phyloP scores from a whole-genome alignment of 2,113 vertebrate genomes.

The Origma solitaria region DNA sequence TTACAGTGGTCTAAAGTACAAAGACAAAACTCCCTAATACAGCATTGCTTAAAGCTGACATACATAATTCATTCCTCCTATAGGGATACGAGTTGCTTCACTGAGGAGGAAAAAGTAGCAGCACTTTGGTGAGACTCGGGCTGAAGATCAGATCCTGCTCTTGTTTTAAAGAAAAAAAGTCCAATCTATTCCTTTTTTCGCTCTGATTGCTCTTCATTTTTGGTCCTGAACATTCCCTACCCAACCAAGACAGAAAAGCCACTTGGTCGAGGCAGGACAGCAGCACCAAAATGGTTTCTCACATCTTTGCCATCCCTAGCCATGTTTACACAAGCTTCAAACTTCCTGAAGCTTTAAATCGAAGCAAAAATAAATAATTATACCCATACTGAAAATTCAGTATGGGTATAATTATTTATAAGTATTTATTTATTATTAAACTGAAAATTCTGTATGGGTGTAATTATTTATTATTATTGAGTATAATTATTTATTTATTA shows the following conservation, averaged over 20 bases:
- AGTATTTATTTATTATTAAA: too few species aligned
- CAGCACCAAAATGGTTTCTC: background rate
- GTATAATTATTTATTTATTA: too few species aligned
- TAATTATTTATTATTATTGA: too few species aligned
- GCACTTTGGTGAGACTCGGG: background rate
- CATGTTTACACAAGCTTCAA: background rate
- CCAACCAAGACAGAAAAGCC: background rate
- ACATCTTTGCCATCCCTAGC: background rate
- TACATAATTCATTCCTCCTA: conserved; percentile 1
- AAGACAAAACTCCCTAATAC: background rate
- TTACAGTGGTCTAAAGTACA: conserved; percentile 7
- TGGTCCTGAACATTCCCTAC: background rate
- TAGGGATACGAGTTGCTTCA: background rate
- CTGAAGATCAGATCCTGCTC: background rate
- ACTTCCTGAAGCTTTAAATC: background rate
- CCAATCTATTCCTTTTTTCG: background rate
- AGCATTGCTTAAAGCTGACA: background rate
- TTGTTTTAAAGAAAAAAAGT: background rate
- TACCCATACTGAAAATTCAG: background rate
- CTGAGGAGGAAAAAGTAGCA: background rate
- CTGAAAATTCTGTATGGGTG: background rate
- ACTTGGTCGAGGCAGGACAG: background rate
- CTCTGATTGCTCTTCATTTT: background rate
- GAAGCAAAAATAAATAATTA: background rate
- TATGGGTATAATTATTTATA: too few species aligned